A percentile compares a stretch with the other conserved stretches of the same genome.
These are phyloP conservation scores for Drosophila sucinea DNA, from an alignment of 1,140 invertebrate species.

Conservation along the genomic window DNA sequence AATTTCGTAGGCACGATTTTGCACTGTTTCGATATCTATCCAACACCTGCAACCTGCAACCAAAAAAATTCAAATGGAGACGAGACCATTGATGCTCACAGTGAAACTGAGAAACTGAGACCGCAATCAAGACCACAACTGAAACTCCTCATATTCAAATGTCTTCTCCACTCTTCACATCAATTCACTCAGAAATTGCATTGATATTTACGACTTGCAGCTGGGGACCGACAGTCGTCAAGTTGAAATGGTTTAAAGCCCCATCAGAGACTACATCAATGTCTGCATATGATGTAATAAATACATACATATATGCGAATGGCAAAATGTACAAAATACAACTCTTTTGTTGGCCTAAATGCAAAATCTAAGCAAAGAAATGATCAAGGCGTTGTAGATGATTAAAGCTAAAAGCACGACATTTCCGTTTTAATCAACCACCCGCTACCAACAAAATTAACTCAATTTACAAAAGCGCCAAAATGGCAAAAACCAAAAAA, in stretches of 20 bases:
- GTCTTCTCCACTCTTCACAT: constrained; percentile 32
- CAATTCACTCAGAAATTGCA: constrained; percentile 37
- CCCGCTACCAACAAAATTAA: constrained; percentile 64
- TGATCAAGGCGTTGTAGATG: constrained; percentile 47
- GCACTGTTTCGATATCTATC: constrained; percentile 81
- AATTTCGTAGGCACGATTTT: constrained; percentile 81
- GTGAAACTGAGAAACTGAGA: constrained; percentile 68
- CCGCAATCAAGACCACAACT: constrained; percentile 6
- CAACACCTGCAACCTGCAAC: constrained; percentile 67
- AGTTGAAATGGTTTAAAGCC: constrained; percentile 46
- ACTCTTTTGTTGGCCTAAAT: constrained; percentile 33
- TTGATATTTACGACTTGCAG: constrained; percentile 48
- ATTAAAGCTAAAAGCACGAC: constrained; percentile 70
- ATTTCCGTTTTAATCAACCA: constrained; percentile 79
- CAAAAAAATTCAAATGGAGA: constrained; percentile 48
- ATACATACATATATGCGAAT: constrained; percentile 16
- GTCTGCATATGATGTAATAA: constrained; percentile 46
- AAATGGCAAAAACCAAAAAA: constrained; percentile 33
- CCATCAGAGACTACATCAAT: constrained; percentile 31
- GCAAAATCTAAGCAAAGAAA: constrained; percentile 38
- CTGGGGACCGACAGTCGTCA: constrained; percentile 39
- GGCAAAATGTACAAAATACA: constrained; percentile 47
- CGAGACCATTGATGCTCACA: constrained; percentile 57
- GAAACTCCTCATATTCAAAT: constrained; percentile 51
- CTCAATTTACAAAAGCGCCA: constrained; percentile 45